Conservation (phyloP, 2,113 vertebrate genomes). For the Stercorarius parasiticus region DNA sequence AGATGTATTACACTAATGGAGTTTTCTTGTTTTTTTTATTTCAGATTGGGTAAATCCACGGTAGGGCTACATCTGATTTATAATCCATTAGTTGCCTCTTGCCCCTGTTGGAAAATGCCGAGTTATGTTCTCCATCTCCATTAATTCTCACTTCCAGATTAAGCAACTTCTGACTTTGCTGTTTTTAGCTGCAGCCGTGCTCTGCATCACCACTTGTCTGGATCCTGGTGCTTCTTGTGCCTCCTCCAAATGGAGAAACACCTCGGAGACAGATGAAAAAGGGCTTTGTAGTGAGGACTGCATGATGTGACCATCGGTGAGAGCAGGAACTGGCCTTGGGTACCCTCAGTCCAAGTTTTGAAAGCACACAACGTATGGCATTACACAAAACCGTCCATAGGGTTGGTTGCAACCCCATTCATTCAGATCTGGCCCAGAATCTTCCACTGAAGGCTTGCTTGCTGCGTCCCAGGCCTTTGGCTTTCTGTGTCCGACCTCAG, state of each 20-base stretch:
- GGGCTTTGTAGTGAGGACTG: not conserved
- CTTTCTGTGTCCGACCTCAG: not conserved
- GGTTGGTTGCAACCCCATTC: not conserved
- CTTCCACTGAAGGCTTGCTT: not conserved
- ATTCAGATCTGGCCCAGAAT: not conserved
- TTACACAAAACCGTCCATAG: rapidly evolving
- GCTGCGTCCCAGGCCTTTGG: not conserved
- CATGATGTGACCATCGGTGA: rapidly evolving
- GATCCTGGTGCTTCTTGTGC: not conserved
- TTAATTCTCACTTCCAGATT: not conserved
- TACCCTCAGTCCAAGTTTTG: not conserved
- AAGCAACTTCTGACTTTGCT: not conserved
- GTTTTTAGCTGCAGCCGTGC: not conserved
- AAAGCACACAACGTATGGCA: too few species aligned
- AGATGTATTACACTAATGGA: not conserved
- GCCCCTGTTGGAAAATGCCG: not conserved
- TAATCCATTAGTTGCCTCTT: not conserved
- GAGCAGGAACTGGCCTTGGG: not conserved
- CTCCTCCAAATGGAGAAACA: not conserved
- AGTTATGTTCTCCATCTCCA: not conserved
- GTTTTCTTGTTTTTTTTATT: not conserved
- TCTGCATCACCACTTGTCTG: rapidly evolving
- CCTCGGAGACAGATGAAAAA: not conserved
- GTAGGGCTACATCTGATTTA: not conserved
- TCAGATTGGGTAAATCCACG: not conserved